Conservation (phyloP, 2,113 vertebrate genomes). For the Oreotrochilus melanogaster region DNA sequence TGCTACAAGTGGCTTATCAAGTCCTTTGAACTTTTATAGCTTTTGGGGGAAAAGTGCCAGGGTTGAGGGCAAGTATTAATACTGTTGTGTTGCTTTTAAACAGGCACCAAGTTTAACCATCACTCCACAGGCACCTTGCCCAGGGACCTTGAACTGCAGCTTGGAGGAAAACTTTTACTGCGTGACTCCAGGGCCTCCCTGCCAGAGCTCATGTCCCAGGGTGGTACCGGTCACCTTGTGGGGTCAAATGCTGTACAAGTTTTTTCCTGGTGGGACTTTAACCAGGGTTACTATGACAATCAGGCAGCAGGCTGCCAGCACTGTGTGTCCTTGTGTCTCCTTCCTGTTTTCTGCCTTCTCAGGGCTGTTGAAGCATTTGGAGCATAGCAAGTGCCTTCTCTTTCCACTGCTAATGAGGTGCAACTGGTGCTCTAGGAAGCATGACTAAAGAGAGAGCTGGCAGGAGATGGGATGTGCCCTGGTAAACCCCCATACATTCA, state of each 20-base stretch:
- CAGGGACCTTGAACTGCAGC: neutral
- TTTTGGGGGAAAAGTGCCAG: neutral
- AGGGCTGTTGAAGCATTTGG: neutral
- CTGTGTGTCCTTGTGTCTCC: fast-evolving
- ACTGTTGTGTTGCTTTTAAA: neutral
- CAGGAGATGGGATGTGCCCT: neutral
- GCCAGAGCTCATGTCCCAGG: neutral
- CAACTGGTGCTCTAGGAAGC: neutral
- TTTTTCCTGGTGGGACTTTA: constrained; percentile 37
- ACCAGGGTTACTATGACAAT: neutral
- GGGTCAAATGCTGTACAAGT: neutral
- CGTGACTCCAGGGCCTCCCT: neutral
- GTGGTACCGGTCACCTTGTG: neutral
- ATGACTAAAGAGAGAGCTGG: neutral
- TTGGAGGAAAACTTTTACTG: neutral
- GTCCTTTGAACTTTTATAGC: neutral
- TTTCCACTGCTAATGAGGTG: neutral
- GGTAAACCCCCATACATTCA: neutral
- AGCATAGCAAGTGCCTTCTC: neutral
- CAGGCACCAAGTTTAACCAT: neutral
- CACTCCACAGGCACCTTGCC: neutral
- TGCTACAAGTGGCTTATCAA: neutral
- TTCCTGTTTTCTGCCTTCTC: neutral
- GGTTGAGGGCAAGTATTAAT: neutral
- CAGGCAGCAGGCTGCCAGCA: neutral